Conservation (phyloP, 2,888 invertebrate species). For the Philhelius pedissequus region DNA sequence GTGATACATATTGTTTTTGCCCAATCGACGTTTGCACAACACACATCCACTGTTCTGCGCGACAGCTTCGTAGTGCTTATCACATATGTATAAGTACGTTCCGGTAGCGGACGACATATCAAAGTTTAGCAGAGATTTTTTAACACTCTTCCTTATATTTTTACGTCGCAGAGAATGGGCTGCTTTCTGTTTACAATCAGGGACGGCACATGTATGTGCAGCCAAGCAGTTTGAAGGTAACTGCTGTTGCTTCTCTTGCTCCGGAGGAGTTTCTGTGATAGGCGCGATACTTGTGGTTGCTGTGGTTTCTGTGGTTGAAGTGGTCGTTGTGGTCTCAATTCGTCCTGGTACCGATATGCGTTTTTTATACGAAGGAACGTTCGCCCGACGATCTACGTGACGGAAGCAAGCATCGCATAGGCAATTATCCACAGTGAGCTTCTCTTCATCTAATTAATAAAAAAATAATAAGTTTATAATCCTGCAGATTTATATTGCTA, state of each 20-base stretch:
- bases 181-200: slow-evolving; percentile 82
- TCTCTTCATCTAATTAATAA: slow-evolving; percentile 85
- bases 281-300: background rate
- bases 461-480: background rate
- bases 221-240: slow-evolving; percentile 15
- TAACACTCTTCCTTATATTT: slow-evolving; percentile 86
- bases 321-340: slow-evolving; percentile 67
- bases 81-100: slow-evolving; percentile 83
- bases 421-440: slow-evolving; percentile 90
- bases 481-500: background rate
- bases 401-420: slow-evolving; percentile 93
- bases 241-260: slow-evolving; percentile 70
- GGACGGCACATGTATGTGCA: slow-evolving; percentile 81
- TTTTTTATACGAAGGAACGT: slow-evolving; percentile 85
- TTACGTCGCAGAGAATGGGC: slow-evolving; percentile 85
- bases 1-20: slow-evolving; percentile 88
- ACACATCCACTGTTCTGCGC: slow-evolving; percentile 88
- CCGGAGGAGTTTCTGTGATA: background rate
- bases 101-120: slow-evolving; percentile 82
- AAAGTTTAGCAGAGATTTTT: slow-evolving; percentile 83
- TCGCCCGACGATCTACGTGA: slow-evolving; percentile 90
- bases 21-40: slow-evolving; percentile 87
- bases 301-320: background rate
- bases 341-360: slow-evolving; percentile 78
- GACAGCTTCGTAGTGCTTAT: slow-evolving; percentile 84